These are phyloP conservation scores for Silurus meridionalis DNA, from an alignment of 2,113 vertebrate genomes.

Conservation along the genomic window DNA sequence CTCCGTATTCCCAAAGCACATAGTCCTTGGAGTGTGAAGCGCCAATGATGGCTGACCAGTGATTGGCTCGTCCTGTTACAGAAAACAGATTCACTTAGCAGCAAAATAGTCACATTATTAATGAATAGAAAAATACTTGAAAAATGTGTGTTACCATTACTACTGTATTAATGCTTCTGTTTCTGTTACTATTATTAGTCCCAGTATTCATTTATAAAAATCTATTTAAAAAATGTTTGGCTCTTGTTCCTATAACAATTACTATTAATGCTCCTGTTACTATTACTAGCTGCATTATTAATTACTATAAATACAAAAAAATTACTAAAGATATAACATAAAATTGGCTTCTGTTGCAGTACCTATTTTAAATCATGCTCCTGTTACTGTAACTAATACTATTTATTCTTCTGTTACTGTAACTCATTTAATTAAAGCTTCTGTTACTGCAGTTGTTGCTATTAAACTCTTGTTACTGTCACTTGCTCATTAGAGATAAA, in stretches of 20 bases:
- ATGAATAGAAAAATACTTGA: too few relatives aligned
- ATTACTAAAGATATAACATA: too few relatives aligned
- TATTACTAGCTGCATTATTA: too few relatives aligned
- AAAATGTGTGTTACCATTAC: not conserved
- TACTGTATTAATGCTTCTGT: not conserved
- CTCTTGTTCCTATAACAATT: too few relatives aligned
- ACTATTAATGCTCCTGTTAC: too few relatives aligned
- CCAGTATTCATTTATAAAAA: not conserved
- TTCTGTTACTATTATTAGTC: not conserved
- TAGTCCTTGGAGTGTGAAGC: conserved; percentile 95
- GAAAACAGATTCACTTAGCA: not conserved
- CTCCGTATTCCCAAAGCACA: conserved; percentile 94
- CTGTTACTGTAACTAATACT: not conserved
- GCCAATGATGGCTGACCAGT: conserved; percentile 97
- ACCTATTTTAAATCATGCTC: too few relatives aligned
- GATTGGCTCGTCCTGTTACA: conserved; percentile 87
- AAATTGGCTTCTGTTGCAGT: too few relatives aligned
- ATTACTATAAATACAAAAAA: too few relatives aligned
- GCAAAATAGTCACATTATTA: not conserved
- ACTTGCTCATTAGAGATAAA: too few relatives aligned
- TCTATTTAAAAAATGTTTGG: too few relatives aligned
- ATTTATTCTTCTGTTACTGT: not conserved
- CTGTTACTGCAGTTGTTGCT: not conserved
- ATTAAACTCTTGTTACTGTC: not conserved
- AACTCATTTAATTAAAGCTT: too few relatives aligned